Conservation (phyloP, 2,797 vertebrate genomes). For the Cetoscarus ocellatus region DNA sequence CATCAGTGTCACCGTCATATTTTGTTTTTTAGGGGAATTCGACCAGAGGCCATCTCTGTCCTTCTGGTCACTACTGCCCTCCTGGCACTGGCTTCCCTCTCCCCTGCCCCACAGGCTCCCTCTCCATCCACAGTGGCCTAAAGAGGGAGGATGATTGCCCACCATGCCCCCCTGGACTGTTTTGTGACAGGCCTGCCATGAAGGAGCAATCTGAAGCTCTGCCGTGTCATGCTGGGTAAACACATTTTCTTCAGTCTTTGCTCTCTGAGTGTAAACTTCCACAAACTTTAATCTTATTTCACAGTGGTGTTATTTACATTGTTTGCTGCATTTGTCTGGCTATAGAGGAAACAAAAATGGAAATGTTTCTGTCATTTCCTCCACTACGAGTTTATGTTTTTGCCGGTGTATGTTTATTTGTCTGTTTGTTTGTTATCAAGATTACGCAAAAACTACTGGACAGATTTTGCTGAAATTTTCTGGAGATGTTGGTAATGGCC, state of each 20-base stretch:
- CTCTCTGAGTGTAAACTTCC: background rate
- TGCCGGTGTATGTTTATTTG: no score
- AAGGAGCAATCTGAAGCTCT: conserved; percentile 75
- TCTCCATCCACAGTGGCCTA: conserved; percentile 84
- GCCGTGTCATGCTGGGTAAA: conserved; percentile 89
- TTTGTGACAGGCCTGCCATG: conserved; percentile 86
- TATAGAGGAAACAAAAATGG: background rate
- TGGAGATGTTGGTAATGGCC: no score
- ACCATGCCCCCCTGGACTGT: conserved; percentile 87
- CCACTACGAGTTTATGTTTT: background rate
- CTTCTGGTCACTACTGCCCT: conserved; percentile 91
- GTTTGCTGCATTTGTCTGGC: background rate
- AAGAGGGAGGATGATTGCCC: conserved; percentile 83
- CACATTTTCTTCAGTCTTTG: conserved; percentile 14
- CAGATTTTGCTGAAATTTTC: no score
- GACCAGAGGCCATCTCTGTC: conserved; percentile 85
- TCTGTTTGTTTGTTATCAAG: no score
- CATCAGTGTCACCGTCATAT: background rate
- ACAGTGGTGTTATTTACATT: background rate
- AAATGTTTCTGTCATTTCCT: background rate
- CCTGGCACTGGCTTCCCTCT: conserved; percentile 83
- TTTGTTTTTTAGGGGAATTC: conserved; percentile 81
- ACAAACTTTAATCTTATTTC: background rate
- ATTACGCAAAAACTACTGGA: no score
- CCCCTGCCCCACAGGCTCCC: conserved; percentile 89